These are phyloP conservation scores for Cybosia mesomella DNA, from an alignment of 2,888 invertebrate genomes.

Conservation along the genomic window DNA sequence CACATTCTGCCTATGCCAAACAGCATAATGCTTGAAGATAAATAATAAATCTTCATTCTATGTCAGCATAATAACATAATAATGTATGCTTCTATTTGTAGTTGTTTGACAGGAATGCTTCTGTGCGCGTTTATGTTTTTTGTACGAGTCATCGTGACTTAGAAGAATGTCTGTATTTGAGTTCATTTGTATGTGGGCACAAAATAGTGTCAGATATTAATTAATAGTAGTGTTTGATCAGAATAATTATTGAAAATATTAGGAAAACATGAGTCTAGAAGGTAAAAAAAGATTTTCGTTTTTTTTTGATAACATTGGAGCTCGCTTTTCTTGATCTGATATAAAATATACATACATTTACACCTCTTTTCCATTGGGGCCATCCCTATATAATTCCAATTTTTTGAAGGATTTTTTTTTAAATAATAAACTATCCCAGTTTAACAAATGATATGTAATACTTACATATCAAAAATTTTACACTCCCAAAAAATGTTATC, in stretches of 20 bases:
- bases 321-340: no score
- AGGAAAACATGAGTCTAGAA: neutral
- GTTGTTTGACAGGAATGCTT: neutral
- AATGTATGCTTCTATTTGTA: neutral
- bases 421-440: no score
- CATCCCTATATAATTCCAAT: no score
- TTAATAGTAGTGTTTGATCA: neutral
- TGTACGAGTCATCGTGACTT: constrained; percentile 18
- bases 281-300: no score
- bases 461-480: no score
- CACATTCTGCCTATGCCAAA: neutral
- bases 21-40: neutral
- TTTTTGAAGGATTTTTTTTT: no score
- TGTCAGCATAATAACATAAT: constrained; percentile 9
- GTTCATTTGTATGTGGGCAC: neutral
- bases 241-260: neutral
- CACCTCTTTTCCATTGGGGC: no score
- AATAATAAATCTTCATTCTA: neutral
- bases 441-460: no score
- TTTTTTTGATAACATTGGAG: no score
- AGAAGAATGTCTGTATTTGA: neutral
- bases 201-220: neutral
- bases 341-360: no score
- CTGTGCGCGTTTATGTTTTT: constrained; percentile 22
- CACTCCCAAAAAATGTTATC: no score